A percentile compares a stretch with the other conserved stretches of the same genome.
phyloP scores from a whole-genome alignment of 1,140 invertebrate species.

The Bombus difficillimus region DNA sequence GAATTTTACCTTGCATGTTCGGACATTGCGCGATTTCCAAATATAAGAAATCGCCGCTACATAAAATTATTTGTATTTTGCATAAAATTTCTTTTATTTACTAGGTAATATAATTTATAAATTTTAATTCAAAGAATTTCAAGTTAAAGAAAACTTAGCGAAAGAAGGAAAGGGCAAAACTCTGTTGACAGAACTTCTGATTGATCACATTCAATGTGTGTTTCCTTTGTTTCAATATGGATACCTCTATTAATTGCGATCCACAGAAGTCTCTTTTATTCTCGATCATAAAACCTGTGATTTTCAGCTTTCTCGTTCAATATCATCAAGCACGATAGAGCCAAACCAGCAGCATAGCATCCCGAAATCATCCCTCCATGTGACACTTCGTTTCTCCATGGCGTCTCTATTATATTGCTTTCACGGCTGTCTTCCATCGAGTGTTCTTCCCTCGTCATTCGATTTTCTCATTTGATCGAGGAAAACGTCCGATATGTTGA shows the following conservation, averaged over 20 bases:
- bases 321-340: slow-evolving; percentile 30
- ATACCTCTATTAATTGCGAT: slow-evolving; percentile 10
- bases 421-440: slow-evolving; percentile 30
- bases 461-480: not conserved
- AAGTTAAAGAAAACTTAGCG: not conserved
- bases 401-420: slow-evolving; percentile 43
- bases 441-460: not conserved
- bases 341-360: not conserved
- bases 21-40: too few relatives aligned
- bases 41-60: too few relatives aligned
- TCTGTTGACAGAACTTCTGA: not conserved
- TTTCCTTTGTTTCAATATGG: not conserved
- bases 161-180: not conserved
- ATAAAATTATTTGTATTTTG: too few relatives aligned
- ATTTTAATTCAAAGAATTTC: not conserved
- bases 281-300: not conserved
- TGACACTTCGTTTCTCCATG: slow-evolving; percentile 49
- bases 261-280: slow-evolving; percentile 11
- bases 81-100: too few relatives aligned
- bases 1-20: too few relatives aligned
- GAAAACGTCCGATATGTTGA: not conserved
- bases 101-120: too few relatives aligned
- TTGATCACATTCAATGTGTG: slow-evolving; percentile 20
- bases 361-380: slow-evolving; percentile 20
- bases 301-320: slow-evolving; percentile 4